Evolutionary conservation across 2,113 vertebrate species (phyloP), one percentile per base, ranked within the genome.

Genomic region (Bolborhynchus lineola): DNA sequence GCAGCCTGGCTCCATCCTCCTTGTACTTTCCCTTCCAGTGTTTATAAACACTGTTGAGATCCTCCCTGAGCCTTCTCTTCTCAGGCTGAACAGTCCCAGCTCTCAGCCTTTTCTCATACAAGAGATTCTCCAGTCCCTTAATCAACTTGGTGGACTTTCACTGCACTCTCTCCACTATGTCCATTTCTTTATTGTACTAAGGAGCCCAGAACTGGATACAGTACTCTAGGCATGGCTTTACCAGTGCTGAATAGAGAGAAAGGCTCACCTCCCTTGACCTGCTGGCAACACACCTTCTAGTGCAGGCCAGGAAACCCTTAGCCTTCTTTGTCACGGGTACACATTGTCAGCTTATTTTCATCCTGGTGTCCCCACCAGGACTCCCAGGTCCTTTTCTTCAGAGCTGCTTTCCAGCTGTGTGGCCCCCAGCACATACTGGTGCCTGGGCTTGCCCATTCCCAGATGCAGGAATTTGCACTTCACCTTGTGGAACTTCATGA

Each of bases 251-350:
- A n/a, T 1, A 35, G 12, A 67, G 21, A 70, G 19, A 37, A 91
- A 55, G 28, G 7, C 21, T 82, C 25, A 44, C 13, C 35, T 65
- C 19, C 25, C 25, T 70, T 0, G 0, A 12, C 21, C 15, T 69
- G 49, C 26, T 64, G 53, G 17, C 31, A 86, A 25, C 3, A 19
- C 2, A 21, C 16, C 50, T 85, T n/a, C 49, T 78, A 60, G 53
- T 8, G 33, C 25, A 67, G 33, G 5, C 25, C 25, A 50, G 12
- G 71, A 49, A 28, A 60, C 7, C 4, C 13, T 28, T 6, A n/a
- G 28, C 53, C 33, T 21, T 12, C 39, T 93, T 89, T 79, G 39
- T 10, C 55, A 70, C 25, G 69, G 9, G 28, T 2, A 2, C 20
- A 50, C 0, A 0, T 10, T 71, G 35, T 21, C 75, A 49, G 44